Evolutionary conservation across 2,888 invertebrate species (phyloP), one percentile per base, ranked within the genome.

Genomic region (Scaptodrosophila latifasciaeformis): DNA sequence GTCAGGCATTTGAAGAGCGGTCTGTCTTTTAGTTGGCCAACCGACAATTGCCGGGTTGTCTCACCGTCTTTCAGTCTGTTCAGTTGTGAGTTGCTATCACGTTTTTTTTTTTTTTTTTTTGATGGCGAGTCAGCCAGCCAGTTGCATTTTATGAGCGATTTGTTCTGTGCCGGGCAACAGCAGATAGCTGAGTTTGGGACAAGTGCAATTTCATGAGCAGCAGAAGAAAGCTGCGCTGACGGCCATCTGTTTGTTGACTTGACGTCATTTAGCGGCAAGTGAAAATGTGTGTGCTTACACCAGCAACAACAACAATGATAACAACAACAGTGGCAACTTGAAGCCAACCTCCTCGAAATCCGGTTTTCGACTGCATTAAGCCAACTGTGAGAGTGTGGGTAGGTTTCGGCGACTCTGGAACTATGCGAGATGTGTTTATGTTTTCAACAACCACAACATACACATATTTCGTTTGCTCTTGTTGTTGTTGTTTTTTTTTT

Each of bases 251-350:
- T 55, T 68, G 72, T 78, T 76, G 69, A 76, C 76, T 72, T 74
- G 72, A 74, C 72, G 72, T 74, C 72, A 74, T 72, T 79, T 74
- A 77, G 72, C 74, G 76, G 74, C 80, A 74, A 74, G 74, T 74
- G 74, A 74, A 74, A 74, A 74, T 63, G 64, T 74, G 74, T 77
- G 74, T 37, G 35, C 37, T 17, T 37, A 37, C 70, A 70, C 42
- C 45, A 52, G 52, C 47, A 55, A 56, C 45, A 49, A 51, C 62
- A 66, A 34, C 59, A 58, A 64, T 65, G 21, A 47, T 15, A 30
- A 30, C 12, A 30, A 56, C 49, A 48, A 51, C 62, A 67, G 12
- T 55, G 55, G 60, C 68, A 35, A 47, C 24, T 27, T n/a, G 12
- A 49, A 46, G n/a, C 51, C 74, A n/a, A n/a, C n/a, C n/a, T n/a